Conservation (phyloP, 1,140 invertebrate species). For the Drosophila dunni region DNA sequence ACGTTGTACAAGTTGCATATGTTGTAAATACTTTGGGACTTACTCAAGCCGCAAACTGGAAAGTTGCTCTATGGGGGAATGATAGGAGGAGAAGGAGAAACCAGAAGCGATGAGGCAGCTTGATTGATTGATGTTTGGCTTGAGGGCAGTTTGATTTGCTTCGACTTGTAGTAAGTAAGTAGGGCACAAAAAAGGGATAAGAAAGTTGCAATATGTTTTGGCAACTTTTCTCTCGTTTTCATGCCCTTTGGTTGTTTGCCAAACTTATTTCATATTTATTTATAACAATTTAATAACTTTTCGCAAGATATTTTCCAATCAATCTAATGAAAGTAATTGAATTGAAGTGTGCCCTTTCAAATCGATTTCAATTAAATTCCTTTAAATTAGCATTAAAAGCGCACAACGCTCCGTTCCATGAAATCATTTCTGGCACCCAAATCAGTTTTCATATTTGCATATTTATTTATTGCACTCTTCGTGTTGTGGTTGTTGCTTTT, state of each 20-base stretch:
- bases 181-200: conserved; percentile 57
- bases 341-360: conserved; percentile 14
- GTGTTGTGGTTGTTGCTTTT: background rate
- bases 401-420: conserved; percentile 39
- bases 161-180: conserved; percentile 7
- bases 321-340: conserved; percentile 49
- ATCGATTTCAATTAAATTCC: conserved; percentile 63
- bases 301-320: conserved; percentile 18
- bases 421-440: conserved; percentile 58
- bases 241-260: conserved; percentile 53
- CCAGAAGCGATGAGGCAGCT: conserved; percentile 12
- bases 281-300: conserved; percentile 66
- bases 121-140: conserved; percentile 80
- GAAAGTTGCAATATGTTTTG: conserved; percentile 77
- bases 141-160: conserved; percentile 60
- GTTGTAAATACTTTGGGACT: conserved; percentile 72
- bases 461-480: conserved; percentile 23
- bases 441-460: conserved; percentile 48
- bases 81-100: background rate
- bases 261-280: conserved; percentile 56
- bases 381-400: conserved; percentile 71
- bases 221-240: conserved; percentile 59
- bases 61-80: conserved; percentile 21
- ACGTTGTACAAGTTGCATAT: conserved; percentile 75
- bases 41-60: conserved; percentile 58